A percentile compares a stretch with the other conserved stretches of the same genome.
These are phyloP conservation scores for Mastomys coucha DNA, from an alignment of 2,113 vertebrate genomes.

Conservation along the genomic window DNA sequence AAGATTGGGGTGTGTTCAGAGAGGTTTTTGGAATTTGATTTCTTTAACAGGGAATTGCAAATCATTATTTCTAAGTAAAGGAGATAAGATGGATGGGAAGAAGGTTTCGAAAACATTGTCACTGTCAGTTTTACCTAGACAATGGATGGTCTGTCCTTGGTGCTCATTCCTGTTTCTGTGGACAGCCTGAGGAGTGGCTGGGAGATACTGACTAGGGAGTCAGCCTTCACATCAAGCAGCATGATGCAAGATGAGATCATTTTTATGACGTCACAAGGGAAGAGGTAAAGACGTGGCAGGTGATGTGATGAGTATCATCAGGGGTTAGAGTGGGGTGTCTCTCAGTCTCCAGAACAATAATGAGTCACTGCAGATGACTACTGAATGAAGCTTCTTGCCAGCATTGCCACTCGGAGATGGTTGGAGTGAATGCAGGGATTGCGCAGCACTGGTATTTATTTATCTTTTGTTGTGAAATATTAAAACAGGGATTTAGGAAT, in stretches of 20 bases:
- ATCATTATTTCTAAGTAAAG: not conserved
- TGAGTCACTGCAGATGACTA: not conserved
- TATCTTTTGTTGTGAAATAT: not conserved
- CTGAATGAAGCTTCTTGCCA: not conserved
- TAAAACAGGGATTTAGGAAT: not conserved
- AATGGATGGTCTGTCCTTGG: not conserved
- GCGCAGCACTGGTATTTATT: not conserved
- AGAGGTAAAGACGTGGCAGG: slow-evolving; percentile 1
- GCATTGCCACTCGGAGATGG: fast-evolving
- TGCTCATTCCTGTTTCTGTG: not conserved
- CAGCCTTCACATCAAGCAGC: not conserved
- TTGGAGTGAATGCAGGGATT: not conserved
- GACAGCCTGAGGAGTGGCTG: not conserved
- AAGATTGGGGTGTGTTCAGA: not conserved
- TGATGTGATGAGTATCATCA: not conserved
- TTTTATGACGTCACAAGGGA: not conserved
- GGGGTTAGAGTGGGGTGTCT: not conserved
- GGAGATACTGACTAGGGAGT: not conserved
- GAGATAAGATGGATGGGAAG: not conserved
- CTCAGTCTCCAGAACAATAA: not conserved
- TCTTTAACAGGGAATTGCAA: not conserved
- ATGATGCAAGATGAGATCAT: not conserved
- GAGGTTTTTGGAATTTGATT: not conserved
- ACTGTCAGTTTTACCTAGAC: fast-evolving
- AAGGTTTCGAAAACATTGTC: not conserved